These are phyloP conservation scores for Zosterops borbonicus DNA, from an alignment of 2,113 vertebrate genomes.

Conservation along the genomic window DNA sequence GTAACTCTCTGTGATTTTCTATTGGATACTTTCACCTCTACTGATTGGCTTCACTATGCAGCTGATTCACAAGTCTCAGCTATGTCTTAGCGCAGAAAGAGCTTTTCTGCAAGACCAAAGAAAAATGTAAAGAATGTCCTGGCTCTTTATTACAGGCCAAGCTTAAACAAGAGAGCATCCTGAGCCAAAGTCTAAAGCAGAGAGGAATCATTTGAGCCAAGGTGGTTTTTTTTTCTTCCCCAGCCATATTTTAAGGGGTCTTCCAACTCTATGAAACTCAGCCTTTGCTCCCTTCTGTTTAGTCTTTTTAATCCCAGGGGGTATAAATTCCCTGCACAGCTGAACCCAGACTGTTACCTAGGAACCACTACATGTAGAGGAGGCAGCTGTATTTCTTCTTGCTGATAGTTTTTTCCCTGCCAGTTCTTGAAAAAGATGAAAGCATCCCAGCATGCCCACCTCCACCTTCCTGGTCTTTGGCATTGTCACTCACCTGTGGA, in stretches of 20 bases:
- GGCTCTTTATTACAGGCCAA: slow-evolving; percentile 13
- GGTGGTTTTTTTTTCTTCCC: background rate
- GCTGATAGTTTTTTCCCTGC: background rate
- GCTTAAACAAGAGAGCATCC: slow-evolving; percentile 35
- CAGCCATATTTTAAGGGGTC: slow-evolving; percentile 1
- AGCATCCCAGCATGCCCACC: background rate
- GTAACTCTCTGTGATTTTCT: background rate
- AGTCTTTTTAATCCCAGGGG: slow-evolving; percentile 3
- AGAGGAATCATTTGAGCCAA: slow-evolving; percentile 27
- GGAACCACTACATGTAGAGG: background rate
- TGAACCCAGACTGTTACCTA: slow-evolving; percentile 45
- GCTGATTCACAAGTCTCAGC: background rate
- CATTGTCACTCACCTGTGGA: slow-evolving; percentile 70
- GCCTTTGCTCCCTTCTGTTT: slow-evolving; percentile 1
- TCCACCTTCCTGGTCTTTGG: background rate
- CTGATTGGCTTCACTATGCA: background rate
- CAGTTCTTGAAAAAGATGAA: slow-evolving; percentile 11
- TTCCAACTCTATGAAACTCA: background rate
- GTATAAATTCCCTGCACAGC: slow-evolving; percentile 39
- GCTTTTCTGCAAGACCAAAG: slow-evolving; percentile 2
- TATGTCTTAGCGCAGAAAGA: background rate
- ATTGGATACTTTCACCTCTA: background rate
- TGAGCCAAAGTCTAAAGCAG: slow-evolving; percentile 54
- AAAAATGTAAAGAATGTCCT: slow-evolving; percentile 53
- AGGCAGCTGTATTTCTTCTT: slow-evolving; percentile 49